Evolutionary conservation across 2,797 vertebrate species (phyloP).

Genomic region (Okamejei kenojei): DNA sequence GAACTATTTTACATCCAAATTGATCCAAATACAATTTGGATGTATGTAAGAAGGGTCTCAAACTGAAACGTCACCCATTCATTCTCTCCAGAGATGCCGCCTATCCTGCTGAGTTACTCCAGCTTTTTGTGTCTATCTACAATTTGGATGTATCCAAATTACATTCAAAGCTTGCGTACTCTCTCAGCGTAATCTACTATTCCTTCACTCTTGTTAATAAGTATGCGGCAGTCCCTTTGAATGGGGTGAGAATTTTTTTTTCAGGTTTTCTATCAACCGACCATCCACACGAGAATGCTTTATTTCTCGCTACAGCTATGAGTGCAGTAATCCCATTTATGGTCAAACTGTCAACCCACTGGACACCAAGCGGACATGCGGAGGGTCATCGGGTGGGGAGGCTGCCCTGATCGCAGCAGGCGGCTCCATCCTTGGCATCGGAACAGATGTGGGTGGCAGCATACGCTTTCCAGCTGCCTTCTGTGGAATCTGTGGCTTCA

Average conservation of each 20-base stretch:
- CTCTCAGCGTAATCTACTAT: too few species aligned
- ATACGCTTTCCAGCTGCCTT: conserved; percentile 63
- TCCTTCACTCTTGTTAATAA: neutral
- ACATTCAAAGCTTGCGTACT: too few species aligned
- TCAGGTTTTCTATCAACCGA: neutral
- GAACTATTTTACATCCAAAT: too few species aligned
- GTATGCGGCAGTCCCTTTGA: neutral
- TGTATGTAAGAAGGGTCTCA: too few species aligned
- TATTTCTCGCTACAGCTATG: neutral
- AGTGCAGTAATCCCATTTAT: conserved; percentile 23
- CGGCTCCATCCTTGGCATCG: conserved; percentile 62
- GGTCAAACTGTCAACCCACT: neutral
- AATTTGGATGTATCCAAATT: too few species aligned
- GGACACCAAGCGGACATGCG: neutral
- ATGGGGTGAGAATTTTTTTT: neutral
- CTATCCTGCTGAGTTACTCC: too few species aligned
- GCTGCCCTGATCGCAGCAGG: conserved; percentile 59
- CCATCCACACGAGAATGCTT: neutral
- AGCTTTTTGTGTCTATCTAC: too few species aligned
- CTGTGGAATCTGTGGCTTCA: conserved; percentile 64
- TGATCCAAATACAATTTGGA: too few species aligned
- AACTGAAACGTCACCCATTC: too few species aligned
- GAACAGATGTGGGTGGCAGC: conserved; percentile 61
- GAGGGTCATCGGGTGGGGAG: conserved; percentile 56
- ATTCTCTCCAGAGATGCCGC: too few species aligned